Conservation (phyloP, 2,113 vertebrate genomes). For the Myrmecophaga tridactyla region DNA sequence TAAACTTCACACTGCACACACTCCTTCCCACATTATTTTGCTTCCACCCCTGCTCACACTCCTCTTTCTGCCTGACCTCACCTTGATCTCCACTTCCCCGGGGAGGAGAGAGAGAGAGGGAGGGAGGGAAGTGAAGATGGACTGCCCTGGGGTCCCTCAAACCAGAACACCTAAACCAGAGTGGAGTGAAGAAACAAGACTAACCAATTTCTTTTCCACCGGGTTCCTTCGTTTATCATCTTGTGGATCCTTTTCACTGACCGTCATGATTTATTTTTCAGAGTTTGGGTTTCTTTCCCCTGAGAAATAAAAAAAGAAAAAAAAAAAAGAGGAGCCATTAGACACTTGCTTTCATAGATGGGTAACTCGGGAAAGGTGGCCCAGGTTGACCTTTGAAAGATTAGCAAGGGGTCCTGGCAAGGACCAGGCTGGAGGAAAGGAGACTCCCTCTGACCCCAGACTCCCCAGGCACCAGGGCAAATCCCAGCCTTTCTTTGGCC, state of each 20-base stretch:
- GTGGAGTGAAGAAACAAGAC: slow-evolving; percentile 35
- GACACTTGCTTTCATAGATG: fast-evolving
- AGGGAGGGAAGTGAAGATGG: too few species aligned
- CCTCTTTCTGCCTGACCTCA: neutral
- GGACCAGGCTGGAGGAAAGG: neutral
- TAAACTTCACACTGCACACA: fast-evolving
- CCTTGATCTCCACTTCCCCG: neutral
- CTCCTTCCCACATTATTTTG: neutral
- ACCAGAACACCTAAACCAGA: neutral
- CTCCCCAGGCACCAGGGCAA: fast-evolving
- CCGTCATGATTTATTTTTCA: slow-evolving; percentile 40
- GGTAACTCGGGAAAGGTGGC: neutral
- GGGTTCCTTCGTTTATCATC: neutral
- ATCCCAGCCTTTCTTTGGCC: neutral
- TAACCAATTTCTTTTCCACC: slow-evolving; percentile 75
- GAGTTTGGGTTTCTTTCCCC: neutral
- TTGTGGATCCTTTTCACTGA: neutral
- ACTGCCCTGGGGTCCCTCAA: fast-evolving
- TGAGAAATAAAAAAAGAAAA: slow-evolving; percentile 21
- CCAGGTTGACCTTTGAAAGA: fast-evolving
- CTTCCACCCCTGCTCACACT: neutral
- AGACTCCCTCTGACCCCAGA: fast-evolving
- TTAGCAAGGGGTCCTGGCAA: fast-evolving
- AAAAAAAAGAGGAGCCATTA: neutral
- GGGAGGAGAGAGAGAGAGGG: neutral